Evolutionary conservation across 2,888 invertebrate species (phyloP).

Genomic region (Blomia tropicalis): DNA sequence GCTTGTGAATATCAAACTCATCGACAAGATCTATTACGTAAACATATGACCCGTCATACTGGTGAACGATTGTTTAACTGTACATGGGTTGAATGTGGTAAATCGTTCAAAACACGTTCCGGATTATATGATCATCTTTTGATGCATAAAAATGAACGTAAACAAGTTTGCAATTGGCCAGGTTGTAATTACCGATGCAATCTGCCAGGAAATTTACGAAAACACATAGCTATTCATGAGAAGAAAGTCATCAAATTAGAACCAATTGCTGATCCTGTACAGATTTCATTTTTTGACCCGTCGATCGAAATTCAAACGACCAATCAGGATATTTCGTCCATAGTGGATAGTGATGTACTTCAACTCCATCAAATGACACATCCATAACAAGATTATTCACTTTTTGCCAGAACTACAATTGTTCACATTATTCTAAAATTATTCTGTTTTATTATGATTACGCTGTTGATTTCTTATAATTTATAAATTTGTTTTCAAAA

Average conservation of each 20-base stretch:
- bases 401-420: too few relatives aligned
- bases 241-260: conserved; percentile 8
- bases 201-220: conserved; percentile 5
- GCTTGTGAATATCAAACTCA: background rate
- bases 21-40: conserved; percentile 8
- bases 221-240: conserved; percentile 15
- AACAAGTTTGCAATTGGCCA: conserved; percentile 4
- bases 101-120: conserved; percentile 9
- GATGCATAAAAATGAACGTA: conserved; percentile 6
- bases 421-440: too few relatives aligned
- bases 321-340: too few relatives aligned
- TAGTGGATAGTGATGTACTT: too few relatives aligned
- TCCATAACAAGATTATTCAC: too few relatives aligned
- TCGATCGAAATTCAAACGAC: too few relatives aligned
- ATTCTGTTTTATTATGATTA: too few relatives aligned
- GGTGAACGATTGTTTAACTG: conserved; percentile 1
- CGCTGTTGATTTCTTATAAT: too few relatives aligned
- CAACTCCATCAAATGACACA: too few relatives aligned
- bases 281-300: background rate
- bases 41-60: conserved; percentile 4
- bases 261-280: conserved; percentile 1
- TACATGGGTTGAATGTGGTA: conserved; percentile 7
- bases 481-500: too few relatives aligned
- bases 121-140: background rate
- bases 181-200: conserved; percentile 16